Base-by-base conservation (phyloP, 2,113 vertebrate genomes). In the Columba livia region DNA sequence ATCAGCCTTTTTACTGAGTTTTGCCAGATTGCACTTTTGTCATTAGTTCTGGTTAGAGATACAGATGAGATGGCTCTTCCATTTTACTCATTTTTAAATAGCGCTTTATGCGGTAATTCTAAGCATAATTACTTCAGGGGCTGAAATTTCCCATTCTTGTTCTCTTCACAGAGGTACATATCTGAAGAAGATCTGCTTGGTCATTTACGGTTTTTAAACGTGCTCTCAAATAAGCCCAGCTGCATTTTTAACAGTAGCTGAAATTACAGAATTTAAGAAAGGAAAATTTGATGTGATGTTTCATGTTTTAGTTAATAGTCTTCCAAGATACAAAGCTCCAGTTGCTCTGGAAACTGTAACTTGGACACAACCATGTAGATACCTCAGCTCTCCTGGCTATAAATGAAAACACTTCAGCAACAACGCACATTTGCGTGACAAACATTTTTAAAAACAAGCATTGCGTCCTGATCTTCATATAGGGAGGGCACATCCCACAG, bases 341-440 rank as follows among this genome's bases (percentile, higher is more conserved):
- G 96, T 96, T 95, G 96, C 96, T 96, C 94, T 97, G 96, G 93
- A 97, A 97, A 97, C 94, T 78, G 93, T 94, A 96, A 93, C 92
- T 94, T 93, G 86, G 94, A 94, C 94, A 96, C 93, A 85, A 58
- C 92, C 90, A 40, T 69, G 78, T n/a, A 90, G 75, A 90, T 92
- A 54, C 65, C 94, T 89, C 90, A 92, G 69, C 73, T 18, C 90
- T 87, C 34, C 77, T 17, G 88, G 90, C 96, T 94, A 93, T 32
- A 95, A 94, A 95, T 31, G 82, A 94, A 88, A 94, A 92, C 86
- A 62, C 70, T 84, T 75, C 10, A 87, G 73, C 93, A 89, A 81
- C 65, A 5, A 44, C 15, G 61, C 66, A 75, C 56, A 44, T 67
- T 61, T 14, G 4, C 53, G 66, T 73, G 66, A 87, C 85, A 93